phyloP scores from a whole-genome alignment of 2,797 vertebrate genomes.

The Galago senegalensis region DNA sequence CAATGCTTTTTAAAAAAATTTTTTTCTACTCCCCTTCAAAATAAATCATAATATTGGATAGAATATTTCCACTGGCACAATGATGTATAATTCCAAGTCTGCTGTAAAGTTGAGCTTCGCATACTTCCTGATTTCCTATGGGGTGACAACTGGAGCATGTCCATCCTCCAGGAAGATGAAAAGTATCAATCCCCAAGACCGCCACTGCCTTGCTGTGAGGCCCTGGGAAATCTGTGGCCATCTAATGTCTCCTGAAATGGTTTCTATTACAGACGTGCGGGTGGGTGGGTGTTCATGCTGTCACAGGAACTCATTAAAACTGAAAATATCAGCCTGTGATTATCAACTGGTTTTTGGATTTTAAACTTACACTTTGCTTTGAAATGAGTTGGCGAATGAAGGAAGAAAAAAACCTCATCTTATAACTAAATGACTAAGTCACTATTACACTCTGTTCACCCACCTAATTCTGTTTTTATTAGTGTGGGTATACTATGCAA shows the following conservation, averaged over 20 bases:
- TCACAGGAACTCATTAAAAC: constrained; percentile 57
- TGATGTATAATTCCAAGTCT: constrained; percentile 45
- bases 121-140: constrained; percentile 68
- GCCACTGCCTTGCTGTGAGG: constrained; percentile 49
- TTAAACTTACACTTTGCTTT: constrained; percentile 31
- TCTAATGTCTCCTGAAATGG: constrained; percentile 35
- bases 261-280: constrained; percentile 40
- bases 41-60: constrained; percentile 70
- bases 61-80: constrained; percentile 38
- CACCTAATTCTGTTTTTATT: constrained; percentile 21
- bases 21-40: constrained; percentile 68
- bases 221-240: constrained; percentile 13
- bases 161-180: constrained; percentile 66
- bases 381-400: constrained; percentile 55
- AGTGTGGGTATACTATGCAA: background rate
- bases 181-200: background rate
- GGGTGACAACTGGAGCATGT: constrained; percentile 20
- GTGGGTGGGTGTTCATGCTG: constrained; percentile 45
- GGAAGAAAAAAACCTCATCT: background rate
- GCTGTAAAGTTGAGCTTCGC: constrained; percentile 25
- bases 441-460: background rate
- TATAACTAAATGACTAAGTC: constrained; percentile 6
- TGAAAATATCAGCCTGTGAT: constrained; percentile 52
- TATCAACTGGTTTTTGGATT: constrained; percentile 5
- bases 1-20: background rate